phyloP scores from a whole-genome alignment of 2,797 vertebrate genomes.

The Peromyscus attwateri region DNA sequence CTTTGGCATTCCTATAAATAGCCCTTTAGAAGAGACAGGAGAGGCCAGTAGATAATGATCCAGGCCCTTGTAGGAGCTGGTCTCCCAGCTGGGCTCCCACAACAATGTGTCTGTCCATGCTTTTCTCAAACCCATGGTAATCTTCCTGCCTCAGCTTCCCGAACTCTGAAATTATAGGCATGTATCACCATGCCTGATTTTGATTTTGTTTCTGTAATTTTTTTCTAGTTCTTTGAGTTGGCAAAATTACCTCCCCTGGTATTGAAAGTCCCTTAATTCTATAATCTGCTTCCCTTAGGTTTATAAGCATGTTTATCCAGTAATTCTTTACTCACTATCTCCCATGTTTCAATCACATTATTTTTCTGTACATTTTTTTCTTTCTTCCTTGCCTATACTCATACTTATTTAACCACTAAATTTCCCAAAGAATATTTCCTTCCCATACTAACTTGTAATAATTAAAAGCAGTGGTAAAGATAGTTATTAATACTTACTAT shows the following conservation, averaged over 20 bases:
- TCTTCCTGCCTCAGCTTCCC: background rate
- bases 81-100: too few species aligned
- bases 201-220: background rate
- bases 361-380: constrained; percentile 32
- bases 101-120: background rate
- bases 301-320: background rate
- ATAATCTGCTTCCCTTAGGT: background rate
- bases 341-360: background rate
- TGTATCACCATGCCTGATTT: background rate
- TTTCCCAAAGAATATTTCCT: constrained; percentile 41
- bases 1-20: too few species aligned
- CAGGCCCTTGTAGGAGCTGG: too few species aligned
- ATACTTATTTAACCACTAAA: background rate
- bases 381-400: background rate
- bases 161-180: background rate
- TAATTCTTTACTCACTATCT: background rate
- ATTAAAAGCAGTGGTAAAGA: background rate
- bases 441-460: constrained; percentile 20
- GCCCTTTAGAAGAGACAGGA: too few species aligned
- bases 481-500: background rate
- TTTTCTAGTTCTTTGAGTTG: constrained; percentile 17
- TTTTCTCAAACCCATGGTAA: background rate
- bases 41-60: too few species aligned
- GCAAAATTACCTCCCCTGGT: background rate
- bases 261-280: background rate